phyloP scores from a whole-genome alignment of 2,113 vertebrate genomes.

The Cephalopterus ornatus region DNA sequence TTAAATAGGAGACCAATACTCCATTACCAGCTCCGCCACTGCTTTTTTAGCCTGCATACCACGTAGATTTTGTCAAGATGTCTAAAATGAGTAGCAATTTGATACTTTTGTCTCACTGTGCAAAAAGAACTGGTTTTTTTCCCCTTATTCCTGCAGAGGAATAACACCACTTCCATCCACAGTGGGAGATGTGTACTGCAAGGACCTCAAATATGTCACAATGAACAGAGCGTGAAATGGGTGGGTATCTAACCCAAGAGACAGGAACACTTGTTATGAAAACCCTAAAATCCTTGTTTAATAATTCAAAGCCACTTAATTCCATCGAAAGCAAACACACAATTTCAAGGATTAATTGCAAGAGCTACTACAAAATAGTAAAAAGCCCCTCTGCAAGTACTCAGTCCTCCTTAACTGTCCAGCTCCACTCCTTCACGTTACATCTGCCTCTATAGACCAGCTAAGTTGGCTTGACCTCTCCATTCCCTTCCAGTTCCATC shows the following conservation, averaged over 20 bases:
- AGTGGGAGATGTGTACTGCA: not conserved
- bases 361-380: not conserved
- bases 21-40: not conserved
- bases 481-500: not conserved
- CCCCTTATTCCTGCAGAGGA: not conserved
- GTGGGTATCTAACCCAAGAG: not conserved
- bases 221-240: not conserved
- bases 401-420: not conserved
- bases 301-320: not conserved
- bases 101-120: rapidly evolving
- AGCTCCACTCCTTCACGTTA: not conserved
- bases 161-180: not conserved
- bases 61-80: not conserved
- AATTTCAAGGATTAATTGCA: not conserved
- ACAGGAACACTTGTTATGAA: not conserved
- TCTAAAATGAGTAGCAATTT: not conserved
- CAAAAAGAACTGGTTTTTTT: not conserved
- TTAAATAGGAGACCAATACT: not conserved
- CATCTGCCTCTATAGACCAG: not conserved
- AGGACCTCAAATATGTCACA: not conserved
- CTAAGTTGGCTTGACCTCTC: not conserved
- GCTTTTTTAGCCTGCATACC: not conserved
- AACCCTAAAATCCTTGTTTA: not conserved
- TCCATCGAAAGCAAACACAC: not conserved
- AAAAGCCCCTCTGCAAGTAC: not conserved